Conservation (phyloP, 1,140 invertebrate genomes). For the Polypedilum pembai region DNA sequence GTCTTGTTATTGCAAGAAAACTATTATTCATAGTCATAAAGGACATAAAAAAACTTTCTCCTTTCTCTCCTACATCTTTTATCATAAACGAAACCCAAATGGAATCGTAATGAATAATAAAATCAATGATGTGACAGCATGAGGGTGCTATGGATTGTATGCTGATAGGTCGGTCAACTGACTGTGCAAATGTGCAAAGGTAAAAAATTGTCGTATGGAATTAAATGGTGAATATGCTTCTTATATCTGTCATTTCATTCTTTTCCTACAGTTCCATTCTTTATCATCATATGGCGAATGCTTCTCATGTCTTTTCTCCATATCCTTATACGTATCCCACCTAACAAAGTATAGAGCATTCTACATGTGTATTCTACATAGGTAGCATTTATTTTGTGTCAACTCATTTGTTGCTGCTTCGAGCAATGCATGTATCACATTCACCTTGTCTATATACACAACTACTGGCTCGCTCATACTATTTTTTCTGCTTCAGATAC, state of each 20-base stretch:
- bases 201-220: constrained; percentile 2
- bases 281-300: constrained; percentile 4
- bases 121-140: not conserved
- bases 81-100: not conserved
- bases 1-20: not conserved
- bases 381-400: constrained; percentile 23
- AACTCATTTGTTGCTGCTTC: constrained; percentile 26
- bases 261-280: not conserved
- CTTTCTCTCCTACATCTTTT: not conserved
- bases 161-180: not conserved
- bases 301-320: not conserved
- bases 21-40: constrained; percentile 5
- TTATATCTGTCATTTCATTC: not conserved
- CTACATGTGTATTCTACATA: not conserved
- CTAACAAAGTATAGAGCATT: not conserved
- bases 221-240: not conserved
- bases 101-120: constrained; percentile 13
- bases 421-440: not conserved
- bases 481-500: not conserved
- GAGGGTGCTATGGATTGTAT: no score
- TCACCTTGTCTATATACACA: not conserved
- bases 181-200: constrained; percentile 11
- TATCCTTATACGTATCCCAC: not conserved
- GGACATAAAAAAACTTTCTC: not conserved
- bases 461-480: not conserved